Conservation (phyloP, 2,113 vertebrate species). For the Mustelus asterias region DNA sequence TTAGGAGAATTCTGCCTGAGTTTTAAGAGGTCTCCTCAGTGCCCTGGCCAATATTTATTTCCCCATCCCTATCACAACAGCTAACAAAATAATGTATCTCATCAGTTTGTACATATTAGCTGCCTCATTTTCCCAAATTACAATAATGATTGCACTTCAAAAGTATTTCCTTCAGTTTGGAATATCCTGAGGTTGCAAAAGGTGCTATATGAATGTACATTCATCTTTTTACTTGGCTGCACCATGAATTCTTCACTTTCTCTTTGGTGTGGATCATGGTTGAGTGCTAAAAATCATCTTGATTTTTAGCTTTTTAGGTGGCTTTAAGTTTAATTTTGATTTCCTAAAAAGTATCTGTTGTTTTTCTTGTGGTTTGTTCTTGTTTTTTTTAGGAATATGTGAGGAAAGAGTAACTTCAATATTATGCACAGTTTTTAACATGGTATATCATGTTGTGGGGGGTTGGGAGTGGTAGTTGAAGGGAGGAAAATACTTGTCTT, state of each 20-base stretch:
- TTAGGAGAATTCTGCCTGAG: not conserved
- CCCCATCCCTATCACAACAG: not conserved
- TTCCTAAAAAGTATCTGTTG: not conserved
- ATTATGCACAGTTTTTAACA: not conserved
- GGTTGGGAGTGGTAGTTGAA: too few relatives aligned
- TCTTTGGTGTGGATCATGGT: not conserved
- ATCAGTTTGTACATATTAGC: not conserved
- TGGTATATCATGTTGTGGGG: not conserved
- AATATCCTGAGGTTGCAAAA: not conserved
- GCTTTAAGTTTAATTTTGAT: not conserved
- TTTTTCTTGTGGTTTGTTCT: not conserved
- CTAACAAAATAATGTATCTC: not conserved
- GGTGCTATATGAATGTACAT: not conserved
- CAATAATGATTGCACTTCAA: not conserved
- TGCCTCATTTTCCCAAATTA: not conserved
- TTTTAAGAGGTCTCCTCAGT: not conserved
- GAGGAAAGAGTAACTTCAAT: not conserved
- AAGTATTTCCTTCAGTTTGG: not conserved
- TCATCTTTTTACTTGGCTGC: not conserved
- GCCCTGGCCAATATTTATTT: not conserved
- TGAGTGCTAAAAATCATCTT: not conserved
- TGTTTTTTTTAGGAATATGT: not conserved
- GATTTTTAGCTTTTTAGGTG: not conserved
- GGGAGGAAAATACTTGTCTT: not conserved
- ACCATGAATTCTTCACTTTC: not conserved